Conservation (phyloP, 2,888 invertebrate species). For the Meandrusa payeni region DNA sequence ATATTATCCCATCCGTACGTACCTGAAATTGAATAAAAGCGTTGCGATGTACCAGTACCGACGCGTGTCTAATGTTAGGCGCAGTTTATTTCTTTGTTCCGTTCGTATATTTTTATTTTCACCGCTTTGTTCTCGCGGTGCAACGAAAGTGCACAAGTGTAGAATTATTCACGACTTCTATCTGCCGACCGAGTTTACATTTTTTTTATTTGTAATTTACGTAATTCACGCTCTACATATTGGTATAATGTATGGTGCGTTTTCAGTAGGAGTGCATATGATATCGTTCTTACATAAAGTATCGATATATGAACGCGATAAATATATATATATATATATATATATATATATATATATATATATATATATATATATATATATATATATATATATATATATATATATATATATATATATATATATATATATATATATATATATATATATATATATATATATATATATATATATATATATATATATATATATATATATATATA, state of each 20-base stretch:
- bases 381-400: too few relatives aligned
- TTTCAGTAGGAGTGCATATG: too few relatives aligned
- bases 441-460: too few relatives aligned
- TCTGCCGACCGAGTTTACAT: slow-evolving; percentile 1
- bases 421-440: too few relatives aligned
- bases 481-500: too few relatives aligned
- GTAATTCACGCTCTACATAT: slow-evolving; percentile 16
- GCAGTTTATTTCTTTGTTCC: slow-evolving; percentile 11
- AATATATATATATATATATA: too few relatives aligned
- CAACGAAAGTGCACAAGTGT: slow-evolving; percentile 19
- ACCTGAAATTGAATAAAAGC: slow-evolving; percentile 12
- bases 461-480: too few relatives aligned
- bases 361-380: too few relatives aligned
- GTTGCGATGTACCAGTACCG: slow-evolving; percentile 2
- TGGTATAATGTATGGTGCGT: slow-evolving; percentile 6
- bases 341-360: too few relatives aligned
- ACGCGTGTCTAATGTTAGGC: slow-evolving; percentile 8
- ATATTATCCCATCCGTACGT: slow-evolving; percentile 3
- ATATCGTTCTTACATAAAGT: too few relatives aligned
- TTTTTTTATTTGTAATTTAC: slow-evolving; percentile 15
- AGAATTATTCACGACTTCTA: slow-evolving; percentile 17
- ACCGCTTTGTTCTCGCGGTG: slow-evolving; percentile 12
- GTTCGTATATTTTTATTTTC: slow-evolving; percentile 23
- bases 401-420: too few relatives aligned
- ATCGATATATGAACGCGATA: too few relatives aligned